phyloP scores from a whole-genome alignment of 1,140 invertebrate genomes.

The Nasonia vitripennis region DNA sequence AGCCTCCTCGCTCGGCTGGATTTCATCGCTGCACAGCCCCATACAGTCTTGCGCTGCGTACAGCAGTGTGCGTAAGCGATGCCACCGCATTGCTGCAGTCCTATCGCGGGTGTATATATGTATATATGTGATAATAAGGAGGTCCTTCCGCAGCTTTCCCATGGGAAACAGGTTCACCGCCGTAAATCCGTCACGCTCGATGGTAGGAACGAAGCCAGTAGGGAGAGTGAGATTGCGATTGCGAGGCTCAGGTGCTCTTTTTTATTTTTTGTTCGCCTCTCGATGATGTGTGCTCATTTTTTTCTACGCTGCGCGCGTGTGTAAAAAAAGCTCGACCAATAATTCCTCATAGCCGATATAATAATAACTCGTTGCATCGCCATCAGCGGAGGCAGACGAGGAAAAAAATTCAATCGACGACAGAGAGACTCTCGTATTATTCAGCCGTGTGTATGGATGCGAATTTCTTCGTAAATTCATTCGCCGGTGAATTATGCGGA shows the following conservation, averaged over 20 bases:
- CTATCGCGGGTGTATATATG: not conserved
- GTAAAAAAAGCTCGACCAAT: not conserved
- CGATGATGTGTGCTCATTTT: not conserved
- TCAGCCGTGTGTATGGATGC: too few relatives aligned
- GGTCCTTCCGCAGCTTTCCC: conserved; percentile 25
- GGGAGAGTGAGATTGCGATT: conserved; percentile 10
- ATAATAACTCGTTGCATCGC: too few relatives aligned
- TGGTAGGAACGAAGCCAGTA: not conserved
- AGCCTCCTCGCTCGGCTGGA: conserved; percentile 62
- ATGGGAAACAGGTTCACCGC: conserved; percentile 42
- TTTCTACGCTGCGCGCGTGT: too few relatives aligned
- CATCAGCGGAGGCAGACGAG: too few relatives aligned
- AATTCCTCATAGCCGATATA: too few relatives aligned
- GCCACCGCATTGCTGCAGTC: not conserved
- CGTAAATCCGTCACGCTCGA: conserved; percentile 49
- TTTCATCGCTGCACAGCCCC: conserved; percentile 51
- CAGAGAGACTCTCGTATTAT: too few relatives aligned
- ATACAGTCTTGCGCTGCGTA: not conserved
- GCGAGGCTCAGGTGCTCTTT: conserved; percentile 17
- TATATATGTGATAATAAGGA: conserved; percentile 28
- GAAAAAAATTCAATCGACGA: too few relatives aligned
- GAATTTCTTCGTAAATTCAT: too few relatives aligned
- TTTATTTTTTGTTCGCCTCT: not conserved
- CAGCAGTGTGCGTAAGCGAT: conserved; percentile 2
- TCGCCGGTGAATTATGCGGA: too few relatives aligned